These are phyloP conservation scores for Onychostoma macrolepis DNA, from an alignment of 2,113 vertebrate genomes.

Conservation along the genomic window DNA sequence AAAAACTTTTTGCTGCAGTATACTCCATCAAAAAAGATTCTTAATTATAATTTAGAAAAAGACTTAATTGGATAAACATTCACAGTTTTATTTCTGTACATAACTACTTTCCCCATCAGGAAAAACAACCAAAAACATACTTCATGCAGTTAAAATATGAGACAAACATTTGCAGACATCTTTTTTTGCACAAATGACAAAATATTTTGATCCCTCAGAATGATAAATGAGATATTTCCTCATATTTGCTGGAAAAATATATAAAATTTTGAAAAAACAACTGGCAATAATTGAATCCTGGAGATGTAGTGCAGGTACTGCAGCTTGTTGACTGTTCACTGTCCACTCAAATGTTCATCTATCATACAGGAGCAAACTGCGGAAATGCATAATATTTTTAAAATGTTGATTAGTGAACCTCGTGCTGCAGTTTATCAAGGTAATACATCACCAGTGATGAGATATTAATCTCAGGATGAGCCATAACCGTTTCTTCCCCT, in stretches of 20 bases:
- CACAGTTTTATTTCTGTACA: not conserved
- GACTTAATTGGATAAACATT: not conserved
- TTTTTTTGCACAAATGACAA: not conserved
- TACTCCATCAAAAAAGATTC: not conserved
- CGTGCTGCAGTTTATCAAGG: slow-evolving; percentile 52
- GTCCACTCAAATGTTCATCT: slow-evolving; percentile 38
- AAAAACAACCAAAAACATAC: not conserved
- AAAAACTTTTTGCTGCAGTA: not conserved
- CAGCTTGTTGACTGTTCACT: slow-evolving; percentile 24
- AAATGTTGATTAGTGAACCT: slow-evolving; percentile 55
- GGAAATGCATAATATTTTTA: slow-evolving; percentile 51
- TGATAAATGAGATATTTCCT: not conserved
- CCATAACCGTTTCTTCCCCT: slow-evolving; percentile 40
- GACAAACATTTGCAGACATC: not conserved
- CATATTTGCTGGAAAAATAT: not conserved
- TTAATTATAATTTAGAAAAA: not conserved
- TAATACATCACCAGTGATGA: slow-evolving; percentile 49
- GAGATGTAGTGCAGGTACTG: slow-evolving; percentile 24
- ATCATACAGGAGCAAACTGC: slow-evolving; percentile 12
- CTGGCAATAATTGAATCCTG: slow-evolving; percentile 31
- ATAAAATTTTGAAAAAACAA: not conserved
- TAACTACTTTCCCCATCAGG: not conserved
- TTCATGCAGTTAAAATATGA: not conserved
- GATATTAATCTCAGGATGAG: slow-evolving; percentile 55
- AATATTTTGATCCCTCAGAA: slow-evolving; percentile 8